These are phyloP conservation scores for Euwallacea similis DNA, from an alignment of 1,140 invertebrate genomes.

Conservation along the genomic window DNA sequence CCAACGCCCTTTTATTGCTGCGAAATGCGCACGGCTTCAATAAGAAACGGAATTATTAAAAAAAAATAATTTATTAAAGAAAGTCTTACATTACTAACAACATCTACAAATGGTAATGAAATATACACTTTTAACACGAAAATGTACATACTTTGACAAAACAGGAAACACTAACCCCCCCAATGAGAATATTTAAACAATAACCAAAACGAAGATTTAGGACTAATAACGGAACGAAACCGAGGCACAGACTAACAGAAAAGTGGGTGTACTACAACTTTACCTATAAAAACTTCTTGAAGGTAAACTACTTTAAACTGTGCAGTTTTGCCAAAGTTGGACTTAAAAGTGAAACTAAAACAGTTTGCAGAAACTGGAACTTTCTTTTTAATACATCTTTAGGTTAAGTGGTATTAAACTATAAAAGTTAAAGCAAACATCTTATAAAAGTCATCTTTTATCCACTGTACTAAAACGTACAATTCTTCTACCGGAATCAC, in stretches of 20 bases:
- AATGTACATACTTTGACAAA: constrained; percentile 12
- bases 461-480: constrained; percentile 62
- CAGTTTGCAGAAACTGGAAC: constrained; percentile 10
- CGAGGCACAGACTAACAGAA: no score
- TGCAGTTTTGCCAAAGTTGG: no score
- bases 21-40: background rate
- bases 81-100: constrained; percentile 23
- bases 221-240: no score
- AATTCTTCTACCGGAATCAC: constrained; percentile 41
- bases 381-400: constrained; percentile 6
- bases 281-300: no score
- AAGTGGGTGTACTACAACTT: no score
- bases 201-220: no score
- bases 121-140: constrained; percentile 21
- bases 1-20: no score
- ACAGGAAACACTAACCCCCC: constrained; percentile 1
- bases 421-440: constrained; percentile 27
- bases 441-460: constrained; percentile 39
- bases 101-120: constrained; percentile 22
- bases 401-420: constrained; percentile 1
- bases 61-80: constrained; percentile 36
- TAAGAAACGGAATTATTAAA: background rate
- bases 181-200: no score
- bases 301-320: constrained; percentile 1
- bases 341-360: no score